phyloP scores from a whole-genome alignment of 1,140 invertebrate genomes.

The Ooceraea biroi region DNA sequence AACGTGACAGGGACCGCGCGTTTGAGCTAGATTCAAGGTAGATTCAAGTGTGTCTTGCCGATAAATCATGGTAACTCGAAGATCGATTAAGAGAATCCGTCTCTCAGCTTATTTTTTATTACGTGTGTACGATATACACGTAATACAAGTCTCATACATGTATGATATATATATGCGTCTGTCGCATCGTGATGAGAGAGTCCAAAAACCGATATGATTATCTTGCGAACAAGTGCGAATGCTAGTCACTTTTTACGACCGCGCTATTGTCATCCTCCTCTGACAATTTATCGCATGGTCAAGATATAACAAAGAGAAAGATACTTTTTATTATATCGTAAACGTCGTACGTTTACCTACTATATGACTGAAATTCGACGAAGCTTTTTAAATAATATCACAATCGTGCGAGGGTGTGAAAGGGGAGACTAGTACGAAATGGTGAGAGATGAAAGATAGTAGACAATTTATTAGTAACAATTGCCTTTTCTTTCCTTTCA shows the following conservation, averaged over 20 bases:
- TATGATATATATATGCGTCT: constrained; percentile 67
- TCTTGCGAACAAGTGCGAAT: constrained; percentile 65
- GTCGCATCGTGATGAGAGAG: constrained; percentile 61
- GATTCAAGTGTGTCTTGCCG: constrained; percentile 71
- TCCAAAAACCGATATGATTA: constrained; percentile 57
- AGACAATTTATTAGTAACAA: constrained; percentile 13
- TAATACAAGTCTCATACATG: too few species aligned
- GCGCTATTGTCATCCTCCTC: constrained; percentile 20
- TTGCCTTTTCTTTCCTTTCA: neutral
- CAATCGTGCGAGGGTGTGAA: constrained; percentile 66
- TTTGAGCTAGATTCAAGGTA: constrained; percentile 17
- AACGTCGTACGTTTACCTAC: constrained; percentile 36
- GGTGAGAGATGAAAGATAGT: constrained; percentile 4
- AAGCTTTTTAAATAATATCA: constrained; percentile 73
- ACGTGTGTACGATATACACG: constrained; percentile 66
- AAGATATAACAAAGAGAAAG: constrained; percentile 21
- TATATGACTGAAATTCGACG: constrained; percentile 59
- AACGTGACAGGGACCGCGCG: neutral
- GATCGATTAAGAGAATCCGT: constrained; percentile 62
- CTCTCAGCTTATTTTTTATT: constrained; percentile 70
- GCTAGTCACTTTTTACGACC: constrained; percentile 70
- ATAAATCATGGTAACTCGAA: constrained; percentile 65
- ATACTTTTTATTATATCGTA: constrained; percentile 37
- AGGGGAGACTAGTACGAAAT: constrained; percentile 47
- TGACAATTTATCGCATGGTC: constrained; percentile 32